These are phyloP conservation scores for Montipora cactus DNA, from an alignment of 64 coral and sea anemone species.

Conservation along the genomic window DNA sequence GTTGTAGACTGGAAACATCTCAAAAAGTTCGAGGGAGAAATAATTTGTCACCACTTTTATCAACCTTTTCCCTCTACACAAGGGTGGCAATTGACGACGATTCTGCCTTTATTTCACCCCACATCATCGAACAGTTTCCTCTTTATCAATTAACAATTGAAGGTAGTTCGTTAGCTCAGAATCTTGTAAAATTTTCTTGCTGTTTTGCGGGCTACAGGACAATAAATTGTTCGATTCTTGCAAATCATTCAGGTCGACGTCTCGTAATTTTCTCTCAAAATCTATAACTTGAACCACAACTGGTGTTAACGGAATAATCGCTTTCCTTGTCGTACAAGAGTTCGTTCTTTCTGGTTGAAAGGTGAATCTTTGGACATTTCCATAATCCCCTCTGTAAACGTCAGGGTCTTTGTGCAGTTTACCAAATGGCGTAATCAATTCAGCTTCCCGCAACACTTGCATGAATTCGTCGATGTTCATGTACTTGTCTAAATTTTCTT, in stretches of 20 bases:
- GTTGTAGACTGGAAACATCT: no score
- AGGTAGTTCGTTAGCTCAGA: constrained; percentile 17
- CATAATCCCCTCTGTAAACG: background rate
- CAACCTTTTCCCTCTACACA: no score
- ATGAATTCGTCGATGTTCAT: constrained; percentile 55
- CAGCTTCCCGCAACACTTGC: background rate
- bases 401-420: background rate
- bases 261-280: background rate
- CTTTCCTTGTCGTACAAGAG: background rate
- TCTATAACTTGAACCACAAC: constrained; percentile 20
- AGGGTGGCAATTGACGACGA: no score
- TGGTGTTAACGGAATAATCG: background rate
- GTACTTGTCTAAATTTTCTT: background rate
- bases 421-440: constrained; percentile 32
- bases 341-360: background rate
- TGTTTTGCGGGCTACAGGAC: background rate
- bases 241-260: background rate
- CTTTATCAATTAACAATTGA: background rate
- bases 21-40: no score
- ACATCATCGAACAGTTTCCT: background rate
- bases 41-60: no score
- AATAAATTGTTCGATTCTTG: background rate
- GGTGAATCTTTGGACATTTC: background rate
- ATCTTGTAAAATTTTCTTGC: constrained; percentile 10
- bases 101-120: no score